A percentile compares a stretch with the other conserved stretches of the same genome.
phyloP scores from a whole-genome alignment of 2,113 vertebrate species.

The Ancistrus triradiatus region DNA sequence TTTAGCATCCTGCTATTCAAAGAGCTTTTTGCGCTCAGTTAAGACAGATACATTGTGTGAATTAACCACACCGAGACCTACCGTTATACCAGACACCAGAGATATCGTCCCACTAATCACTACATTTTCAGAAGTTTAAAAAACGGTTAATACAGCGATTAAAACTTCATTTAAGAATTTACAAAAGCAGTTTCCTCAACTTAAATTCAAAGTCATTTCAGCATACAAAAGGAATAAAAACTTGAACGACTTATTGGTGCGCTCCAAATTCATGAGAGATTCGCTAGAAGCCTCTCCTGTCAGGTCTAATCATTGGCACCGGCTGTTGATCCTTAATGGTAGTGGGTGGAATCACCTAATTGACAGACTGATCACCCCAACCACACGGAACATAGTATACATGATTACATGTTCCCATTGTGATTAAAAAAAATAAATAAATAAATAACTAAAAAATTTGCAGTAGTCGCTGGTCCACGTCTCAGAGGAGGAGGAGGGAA shows the following conservation, averaged over 20 bases:
- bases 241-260: not conserved
- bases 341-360: not conserved
- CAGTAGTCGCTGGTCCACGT: not conserved
- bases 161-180: not conserved
- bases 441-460: not conserved
- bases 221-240: constrained; percentile 18
- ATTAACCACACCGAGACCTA: not conserved
- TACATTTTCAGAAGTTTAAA: not conserved
- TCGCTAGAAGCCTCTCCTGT: too few relatives aligned
- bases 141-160: not conserved
- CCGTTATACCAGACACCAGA: not conserved
- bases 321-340: not conserved
- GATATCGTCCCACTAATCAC: constrained; percentile 11
- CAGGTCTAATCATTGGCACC: not conserved
- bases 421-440: not conserved
- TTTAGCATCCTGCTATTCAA: not conserved
- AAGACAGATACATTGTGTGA: not conserved
- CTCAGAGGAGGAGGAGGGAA: not conserved
- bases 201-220: not conserved
- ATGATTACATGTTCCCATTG: not conserved
- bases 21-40: not conserved
- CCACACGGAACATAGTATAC: not conserved
- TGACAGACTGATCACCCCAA: not conserved
- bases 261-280: not conserved
- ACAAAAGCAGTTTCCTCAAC: not conserved